Base-by-base conservation (phyloP, 2,888 invertebrate genomes). In the Sarcophaga variegata region DNA sequence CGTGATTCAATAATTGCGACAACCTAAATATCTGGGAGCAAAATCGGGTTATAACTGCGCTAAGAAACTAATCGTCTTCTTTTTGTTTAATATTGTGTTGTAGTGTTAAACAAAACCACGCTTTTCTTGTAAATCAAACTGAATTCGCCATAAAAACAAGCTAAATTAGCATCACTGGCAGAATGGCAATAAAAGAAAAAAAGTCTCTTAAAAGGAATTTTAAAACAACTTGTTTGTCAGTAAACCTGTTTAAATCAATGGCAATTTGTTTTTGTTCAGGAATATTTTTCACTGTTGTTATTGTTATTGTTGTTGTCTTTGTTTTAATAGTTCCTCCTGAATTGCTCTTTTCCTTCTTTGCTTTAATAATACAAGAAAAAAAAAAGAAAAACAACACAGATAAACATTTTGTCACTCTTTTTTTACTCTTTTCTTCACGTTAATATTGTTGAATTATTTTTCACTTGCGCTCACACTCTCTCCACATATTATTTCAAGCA, bases 221-320 rank as follows among this genome's bases (percentile, higher is more conserved):
- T 14, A 54, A 17, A 3, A 3, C 67, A 81, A 81, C 77, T 85
- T 81, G 81, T 80, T 82, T 82, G 63, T 63, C 72, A 77, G 76
- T 85, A 80, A 82, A 84, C 85, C 74, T 71, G 82, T 85, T 85
- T 85, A 69, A 83, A 81, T 85, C 82, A 80, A 81, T 77, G 67
- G 78, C 20, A 47, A 49, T 76, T 77, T 82, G 37, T 47, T 77
- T 49, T 71, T 66, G 27, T 81, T 67, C 37, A 37, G 8, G 8
- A 37, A 37, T 37, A 37, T 37, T 37, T 37, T 37, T 37, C 8
- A 8, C 2, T 37, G 10, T 54, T 54, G 17, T 54, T 54, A 5
- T 54, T 54, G 54, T 54, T 17, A 1, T 54, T 54, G 17, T 54
- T 54, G 54, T 54, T 17, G 14, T 54, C 54, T 17, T 54, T 54